These are phyloP conservation scores for Tholera decimalis DNA, from an alignment of 2,888 invertebrate genomes.

Conservation along the genomic window DNA sequence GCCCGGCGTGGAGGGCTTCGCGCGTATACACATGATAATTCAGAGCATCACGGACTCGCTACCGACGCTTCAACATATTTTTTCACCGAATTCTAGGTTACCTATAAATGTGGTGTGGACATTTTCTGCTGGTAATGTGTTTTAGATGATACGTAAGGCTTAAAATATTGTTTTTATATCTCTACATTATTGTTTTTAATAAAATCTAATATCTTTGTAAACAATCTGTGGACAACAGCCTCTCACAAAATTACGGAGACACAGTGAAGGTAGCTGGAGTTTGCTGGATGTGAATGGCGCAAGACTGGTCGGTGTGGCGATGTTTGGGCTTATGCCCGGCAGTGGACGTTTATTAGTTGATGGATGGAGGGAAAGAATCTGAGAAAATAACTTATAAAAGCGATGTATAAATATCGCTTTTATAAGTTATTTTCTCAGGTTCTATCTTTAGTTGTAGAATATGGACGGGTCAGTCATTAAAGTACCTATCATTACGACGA, in stretches of 20 bases:
- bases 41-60: constrained; percentile 64
- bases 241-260: too few species aligned
- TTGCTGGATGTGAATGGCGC: too few species aligned
- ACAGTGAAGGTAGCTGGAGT: too few species aligned
- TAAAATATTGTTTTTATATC: not conserved
- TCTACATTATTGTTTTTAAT: not conserved
- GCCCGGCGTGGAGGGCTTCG: constrained; percentile 63
- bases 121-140: constrained; percentile 25
- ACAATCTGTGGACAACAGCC: too few species aligned
- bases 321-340: too few species aligned
- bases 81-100: constrained; percentile 49
- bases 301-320: too few species aligned
- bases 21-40: constrained; percentile 75
- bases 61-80: constrained; percentile 47
- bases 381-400: not conserved
- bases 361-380: not conserved
- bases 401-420: not conserved
- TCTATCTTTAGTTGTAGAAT: too few species aligned
- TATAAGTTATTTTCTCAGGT: not conserved
- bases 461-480: too few species aligned
- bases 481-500: not conserved
- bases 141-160: constrained; percentile 8
- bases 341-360: too few species aligned
- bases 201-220: not conserved
- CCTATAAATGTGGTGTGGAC: constrained; percentile 25